Evolutionary conservation across 2,888 invertebrate species (phyloP).

Genomic region (Drosophila pegasa): DNA sequence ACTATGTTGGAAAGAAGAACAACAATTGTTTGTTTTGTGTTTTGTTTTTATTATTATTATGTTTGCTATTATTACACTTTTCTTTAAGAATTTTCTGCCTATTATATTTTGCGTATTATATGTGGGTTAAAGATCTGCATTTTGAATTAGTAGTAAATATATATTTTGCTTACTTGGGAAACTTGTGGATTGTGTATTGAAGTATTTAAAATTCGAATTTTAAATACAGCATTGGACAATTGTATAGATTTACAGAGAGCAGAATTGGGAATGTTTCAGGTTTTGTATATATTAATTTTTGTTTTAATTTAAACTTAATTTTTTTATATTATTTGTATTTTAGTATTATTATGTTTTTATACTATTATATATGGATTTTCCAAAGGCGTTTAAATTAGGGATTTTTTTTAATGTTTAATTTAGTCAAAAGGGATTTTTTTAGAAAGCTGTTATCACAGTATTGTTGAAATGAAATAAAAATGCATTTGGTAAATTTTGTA

Average conservation of each 20-base stretch:
- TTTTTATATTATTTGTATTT: background rate
- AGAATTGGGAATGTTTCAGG: background rate
- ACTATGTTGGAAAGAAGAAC: background rate
- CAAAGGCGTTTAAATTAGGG: slow-evolving; percentile 8
- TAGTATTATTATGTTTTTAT: background rate
- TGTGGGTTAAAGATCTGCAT: slow-evolving; percentile 24
- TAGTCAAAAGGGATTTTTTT: slow-evolving; percentile 29
- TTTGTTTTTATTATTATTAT: slow-evolving; percentile 63
- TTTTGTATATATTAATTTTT: background rate
- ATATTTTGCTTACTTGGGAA: background rate
- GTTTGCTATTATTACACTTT: slow-evolving; percentile 24
- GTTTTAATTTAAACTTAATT: background rate
- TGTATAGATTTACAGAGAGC: background rate
- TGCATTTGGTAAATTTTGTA: slow-evolving; percentile 28
- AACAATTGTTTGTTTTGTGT: slow-evolving; percentile 40
- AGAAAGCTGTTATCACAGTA: slow-evolving; percentile 77
- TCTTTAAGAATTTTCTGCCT: slow-evolving; percentile 1
- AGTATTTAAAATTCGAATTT: slow-evolving; percentile 6
- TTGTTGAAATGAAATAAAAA: slow-evolving; percentile 48
- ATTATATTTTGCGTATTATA: slow-evolving; percentile 64
- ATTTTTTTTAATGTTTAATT: slow-evolving; percentile 20
- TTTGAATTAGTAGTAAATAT: slow-evolving; percentile 26
- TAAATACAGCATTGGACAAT: background rate
- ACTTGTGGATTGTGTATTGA: background rate
- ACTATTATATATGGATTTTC: slow-evolving; percentile 12